phyloP scores from a whole-genome alignment of 2,113 vertebrate species.

The Trachemys scripta region DNA sequence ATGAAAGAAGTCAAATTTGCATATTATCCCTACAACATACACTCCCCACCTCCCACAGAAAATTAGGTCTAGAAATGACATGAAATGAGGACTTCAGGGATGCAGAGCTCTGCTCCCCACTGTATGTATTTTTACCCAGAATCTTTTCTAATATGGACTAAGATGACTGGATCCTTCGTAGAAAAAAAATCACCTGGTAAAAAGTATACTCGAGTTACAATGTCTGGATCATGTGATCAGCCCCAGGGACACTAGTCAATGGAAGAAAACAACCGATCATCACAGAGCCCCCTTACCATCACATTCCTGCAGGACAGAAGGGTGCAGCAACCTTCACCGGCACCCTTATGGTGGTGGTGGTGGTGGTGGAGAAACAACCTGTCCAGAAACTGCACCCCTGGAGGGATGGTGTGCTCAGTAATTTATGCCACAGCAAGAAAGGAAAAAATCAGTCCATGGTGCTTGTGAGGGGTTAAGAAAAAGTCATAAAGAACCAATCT shows the following conservation, averaged over 20 bases:
- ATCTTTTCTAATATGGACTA: not conserved
- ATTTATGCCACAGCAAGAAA: not conserved
- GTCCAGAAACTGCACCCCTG: not conserved
- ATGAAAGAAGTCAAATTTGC: not conserved
- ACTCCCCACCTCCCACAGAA: not conserved
- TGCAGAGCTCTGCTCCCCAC: not conserved
- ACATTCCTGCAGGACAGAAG: not conserved
- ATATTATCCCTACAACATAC: not conserved
- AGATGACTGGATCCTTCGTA: not conserved
- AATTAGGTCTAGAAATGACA: not conserved
- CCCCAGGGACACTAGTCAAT: not conserved
- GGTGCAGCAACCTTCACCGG: not conserved
- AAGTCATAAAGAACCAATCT: not conserved
- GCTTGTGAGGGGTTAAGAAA: not conserved
- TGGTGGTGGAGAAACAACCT: not conserved
- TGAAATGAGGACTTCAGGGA: not conserved
- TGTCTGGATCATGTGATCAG: not conserved
- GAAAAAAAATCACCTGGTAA: not conserved
- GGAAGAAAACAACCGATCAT: not conserved
- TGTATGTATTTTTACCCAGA: not conserved
- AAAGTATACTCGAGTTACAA: not conserved
- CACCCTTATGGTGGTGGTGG: not conserved
- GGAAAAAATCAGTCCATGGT: not conserved
- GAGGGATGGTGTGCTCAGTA: not conserved
- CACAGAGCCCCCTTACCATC: not conserved